Evolutionary conservation across 2,113 vertebrate species (phyloP), one percentile per base, ranked within the genome.

Genomic region (Elanus axillaris): DNA sequence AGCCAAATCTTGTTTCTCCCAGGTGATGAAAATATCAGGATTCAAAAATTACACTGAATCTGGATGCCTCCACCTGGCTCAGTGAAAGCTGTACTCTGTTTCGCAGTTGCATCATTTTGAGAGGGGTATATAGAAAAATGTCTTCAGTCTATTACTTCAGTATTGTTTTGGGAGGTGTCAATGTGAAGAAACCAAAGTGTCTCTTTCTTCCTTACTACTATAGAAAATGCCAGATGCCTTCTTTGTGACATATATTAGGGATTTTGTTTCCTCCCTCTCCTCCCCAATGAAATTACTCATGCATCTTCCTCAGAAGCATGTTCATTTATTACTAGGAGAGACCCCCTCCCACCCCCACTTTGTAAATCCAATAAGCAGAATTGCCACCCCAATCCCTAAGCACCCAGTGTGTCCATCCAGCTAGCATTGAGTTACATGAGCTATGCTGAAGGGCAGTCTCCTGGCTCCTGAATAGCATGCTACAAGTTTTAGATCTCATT

Each of bases 391-490:
- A 72, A 36, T 11, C 13, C 15, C 13, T 55, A 11, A 82, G 18
- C 20, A 47, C 0, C 0, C 4, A 14, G 1, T 31, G 6, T n/a
- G 6, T 25, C 15, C 6, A 9, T 15, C 11, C 25, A 40, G 11
- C 36, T 45, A 38, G 6, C 36, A 58, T 12, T 1, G 0, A 58
- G 25, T 15, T 21, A 12, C 9, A 26, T 15, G 14, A 0, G 0
- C 38, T 68, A 19, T 43, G 17, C 26, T 59, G 27, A 72, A 72
- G 38, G n/a, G 11, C 11, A 50, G 29, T 21, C 8, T 83, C 16
- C 47, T 59, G 56, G 5, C 8, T 77, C 6, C 7, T 56, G 25
- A 58, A 34, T 21, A 59, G 6, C 0, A 0, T 53, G 13, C 13
- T 81, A 16, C 38, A 93, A 34, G 27, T 48, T 89, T 62, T 53